Conservation (phyloP, 2,888 invertebrate species). For the Lasioglossum figueresi region DNA sequence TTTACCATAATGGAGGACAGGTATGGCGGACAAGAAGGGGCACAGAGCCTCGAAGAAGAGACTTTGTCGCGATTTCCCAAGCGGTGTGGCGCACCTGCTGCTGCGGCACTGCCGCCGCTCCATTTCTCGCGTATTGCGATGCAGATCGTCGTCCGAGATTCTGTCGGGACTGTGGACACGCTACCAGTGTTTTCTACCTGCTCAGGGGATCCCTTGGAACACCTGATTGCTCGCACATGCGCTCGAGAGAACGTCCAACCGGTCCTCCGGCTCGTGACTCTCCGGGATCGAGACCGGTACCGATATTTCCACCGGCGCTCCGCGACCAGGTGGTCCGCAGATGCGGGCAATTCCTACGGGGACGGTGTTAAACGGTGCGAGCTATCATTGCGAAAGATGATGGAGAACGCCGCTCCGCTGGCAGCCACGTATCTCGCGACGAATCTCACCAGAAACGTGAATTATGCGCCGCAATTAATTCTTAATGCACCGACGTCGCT, state of each 20-base stretch:
- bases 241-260: neutral
- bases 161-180: constrained; percentile 52
- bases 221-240: constrained; percentile 58
- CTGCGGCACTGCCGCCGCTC: constrained; percentile 24
- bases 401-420: neutral
- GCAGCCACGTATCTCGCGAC: neutral
- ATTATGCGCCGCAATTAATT: constrained; percentile 4
- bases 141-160: constrained; percentile 64
- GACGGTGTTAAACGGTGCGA: constrained; percentile 25
- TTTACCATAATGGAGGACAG: neutral
- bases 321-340: constrained; percentile 66
- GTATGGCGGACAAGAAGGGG: neutral
- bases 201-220: constrained; percentile 46
- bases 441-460: neutral
- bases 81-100: constrained; percentile 66
- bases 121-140: constrained; percentile 56
- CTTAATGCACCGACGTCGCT: neutral
- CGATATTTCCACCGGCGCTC: constrained; percentile 6
- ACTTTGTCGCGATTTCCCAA: constrained; percentile 68
- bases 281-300: constrained; percentile 6
- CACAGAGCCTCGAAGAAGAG: constrained; percentile 7
- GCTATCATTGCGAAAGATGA: constrained; percentile 32
- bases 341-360: constrained; percentile 45
- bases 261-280: constrained; percentile 16
- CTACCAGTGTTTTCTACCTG: constrained; percentile 58